phyloP scores from a whole-genome alignment of 2,113 vertebrate genomes.

The Raja brachyura region DNA sequence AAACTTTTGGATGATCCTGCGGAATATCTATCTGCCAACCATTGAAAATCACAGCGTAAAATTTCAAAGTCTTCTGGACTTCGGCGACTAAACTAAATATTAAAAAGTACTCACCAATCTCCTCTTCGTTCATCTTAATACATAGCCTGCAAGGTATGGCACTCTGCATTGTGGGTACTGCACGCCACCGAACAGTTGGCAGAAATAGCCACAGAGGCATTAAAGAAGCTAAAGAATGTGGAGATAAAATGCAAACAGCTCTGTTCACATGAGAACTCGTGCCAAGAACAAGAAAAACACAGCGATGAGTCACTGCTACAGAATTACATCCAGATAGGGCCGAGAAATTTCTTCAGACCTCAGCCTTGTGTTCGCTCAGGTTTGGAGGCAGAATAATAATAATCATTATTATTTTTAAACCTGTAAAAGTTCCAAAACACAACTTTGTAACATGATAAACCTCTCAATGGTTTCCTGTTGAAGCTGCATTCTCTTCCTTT shows the following conservation, averaged over 20 bases:
- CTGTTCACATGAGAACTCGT: constrained; percentile 33
- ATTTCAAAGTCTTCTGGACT: neutral
- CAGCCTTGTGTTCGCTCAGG: neutral
- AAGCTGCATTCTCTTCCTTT: constrained; percentile 20
- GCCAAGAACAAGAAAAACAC: constrained; percentile 37
- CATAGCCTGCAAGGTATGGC: neutral
- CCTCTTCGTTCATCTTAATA: neutral
- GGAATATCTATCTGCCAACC: neutral
- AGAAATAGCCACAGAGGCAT: constrained; percentile 34
- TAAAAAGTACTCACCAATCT: neutral
- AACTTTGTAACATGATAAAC: constrained; percentile 34
- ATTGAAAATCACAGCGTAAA: neutral
- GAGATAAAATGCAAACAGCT: constrained; percentile 37
- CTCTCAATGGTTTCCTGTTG: constrained; percentile 31
- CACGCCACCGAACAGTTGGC: constrained; percentile 22
- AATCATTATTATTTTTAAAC: constrained; percentile 35
- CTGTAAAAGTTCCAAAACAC: neutral
- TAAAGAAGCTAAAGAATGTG: constrained; percentile 34
- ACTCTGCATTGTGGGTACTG: constrained; percentile 15
- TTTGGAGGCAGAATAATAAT: constrained; percentile 11
- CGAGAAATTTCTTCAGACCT: constrained; percentile 22
- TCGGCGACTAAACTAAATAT: constrained; percentile 1
- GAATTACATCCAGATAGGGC: constrained; percentile 36
- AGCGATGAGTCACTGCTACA: constrained; percentile 24
- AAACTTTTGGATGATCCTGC: too few relatives aligned